Evolutionary conservation across 2,113 vertebrate genomes (phyloP).

Genomic region (Stegastes partitus): DNA sequence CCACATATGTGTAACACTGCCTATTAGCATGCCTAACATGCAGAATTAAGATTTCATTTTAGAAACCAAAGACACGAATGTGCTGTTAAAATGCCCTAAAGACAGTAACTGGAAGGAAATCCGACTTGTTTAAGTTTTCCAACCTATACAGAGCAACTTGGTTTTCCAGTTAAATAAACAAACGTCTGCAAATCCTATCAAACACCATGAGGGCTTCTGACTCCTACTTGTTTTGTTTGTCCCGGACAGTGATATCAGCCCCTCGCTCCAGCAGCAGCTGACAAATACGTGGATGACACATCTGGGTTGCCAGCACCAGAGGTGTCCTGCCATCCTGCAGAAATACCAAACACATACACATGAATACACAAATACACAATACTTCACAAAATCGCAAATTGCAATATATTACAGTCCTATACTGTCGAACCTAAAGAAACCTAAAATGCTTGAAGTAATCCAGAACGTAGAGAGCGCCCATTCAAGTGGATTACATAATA

Average conservation of each 20-base stretch:
- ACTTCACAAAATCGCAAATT: neutral
- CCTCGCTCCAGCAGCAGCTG: slow-evolving; percentile 93
- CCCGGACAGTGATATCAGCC: slow-evolving; percentile 89
- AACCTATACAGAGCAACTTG: neutral
- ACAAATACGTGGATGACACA: slow-evolving; percentile 93
- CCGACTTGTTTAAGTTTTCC: neutral
- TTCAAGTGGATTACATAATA: neutral
- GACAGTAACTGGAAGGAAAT: neutral
- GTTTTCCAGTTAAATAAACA: neutral
- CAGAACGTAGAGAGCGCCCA: neutral
- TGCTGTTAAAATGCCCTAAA: neutral
- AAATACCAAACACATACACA: slow-evolving; percentile 7
- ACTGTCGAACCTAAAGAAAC: too few species aligned
- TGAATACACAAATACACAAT: neutral
- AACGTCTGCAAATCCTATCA: neutral
- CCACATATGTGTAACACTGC: too few species aligned
- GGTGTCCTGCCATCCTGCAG: slow-evolving; percentile 95
- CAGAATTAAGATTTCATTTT: too few species aligned
- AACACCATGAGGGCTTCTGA: neutral
- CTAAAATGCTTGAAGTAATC: neutral
- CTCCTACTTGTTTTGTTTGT: slow-evolving; percentile 95
- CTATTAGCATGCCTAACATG: too few species aligned
- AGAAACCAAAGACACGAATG: too few species aligned
- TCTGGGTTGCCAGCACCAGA: slow-evolving; percentile 95
- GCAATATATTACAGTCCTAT: too few species aligned